Percentiles rank a stretch among this genome's conserved stretches.
Conservation (phyloP, 2,888 invertebrate genomes). For the Nymphalis c-album region DNA sequence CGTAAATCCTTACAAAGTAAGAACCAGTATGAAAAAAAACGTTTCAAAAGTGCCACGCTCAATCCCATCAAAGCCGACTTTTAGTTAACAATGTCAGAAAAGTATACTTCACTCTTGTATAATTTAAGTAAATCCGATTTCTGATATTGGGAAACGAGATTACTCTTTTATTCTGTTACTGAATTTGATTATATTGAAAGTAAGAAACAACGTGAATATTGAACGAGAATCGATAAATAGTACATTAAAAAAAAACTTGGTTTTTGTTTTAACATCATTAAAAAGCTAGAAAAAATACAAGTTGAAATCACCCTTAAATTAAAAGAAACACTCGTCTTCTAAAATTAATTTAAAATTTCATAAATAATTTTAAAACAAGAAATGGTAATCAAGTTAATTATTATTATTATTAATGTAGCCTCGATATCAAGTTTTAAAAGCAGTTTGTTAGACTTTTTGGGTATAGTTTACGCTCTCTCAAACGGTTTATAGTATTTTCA, state of each 20-base stretch:
- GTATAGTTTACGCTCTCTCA: conserved; percentile 20
- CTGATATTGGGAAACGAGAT: conserved; percentile 32
- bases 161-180: conserved; percentile 21
- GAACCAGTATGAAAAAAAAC: conserved; percentile 30
- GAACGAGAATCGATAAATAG: too few relatives aligned
- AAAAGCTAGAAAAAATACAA: too few relatives aligned
- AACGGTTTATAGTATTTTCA: conserved; percentile 27
- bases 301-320: too few relatives aligned
- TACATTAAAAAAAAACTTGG: too few relatives aligned
- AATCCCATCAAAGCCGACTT: conserved; percentile 28
- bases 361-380: too few relatives aligned
- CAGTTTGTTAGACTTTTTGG: conserved; percentile 16
- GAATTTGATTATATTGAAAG: conserved; percentile 17
- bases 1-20: conserved; percentile 34
- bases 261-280: too few relatives aligned
- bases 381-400: not conserved
- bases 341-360: too few relatives aligned
- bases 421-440: conserved; percentile 15
- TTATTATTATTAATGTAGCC: not conserved
- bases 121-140: conserved; percentile 28
- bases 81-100: conserved; percentile 33
- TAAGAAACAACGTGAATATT: conserved; percentile 5
- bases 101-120: conserved; percentile 23
- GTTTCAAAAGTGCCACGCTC: conserved; percentile 14
- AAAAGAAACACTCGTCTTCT: too few relatives aligned